Base-by-base conservation (phyloP, 2,113 vertebrate species). In the Lethenteron reissneri region DNA sequence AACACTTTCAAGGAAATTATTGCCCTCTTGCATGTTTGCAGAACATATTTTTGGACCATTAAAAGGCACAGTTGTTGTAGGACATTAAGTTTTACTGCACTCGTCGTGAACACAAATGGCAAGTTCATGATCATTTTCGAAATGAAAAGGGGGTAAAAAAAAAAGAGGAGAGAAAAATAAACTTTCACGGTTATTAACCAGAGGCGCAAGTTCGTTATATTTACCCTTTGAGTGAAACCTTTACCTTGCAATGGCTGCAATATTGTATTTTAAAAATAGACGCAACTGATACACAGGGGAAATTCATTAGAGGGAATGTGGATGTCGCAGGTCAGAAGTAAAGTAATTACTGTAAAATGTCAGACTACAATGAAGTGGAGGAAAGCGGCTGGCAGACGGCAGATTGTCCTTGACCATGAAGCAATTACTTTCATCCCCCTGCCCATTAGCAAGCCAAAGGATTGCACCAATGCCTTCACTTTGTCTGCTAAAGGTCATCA, bases 391-490 rank as follows among this genome's bases (percentile, higher is more conserved):
- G 64, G 64, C 64, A 68, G 64, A 25, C 64, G 64, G n/a, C 64
- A 68, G 64, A 68, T 68, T 68, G 64, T 68, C 64, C 64, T 68
- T 68, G 64, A 25, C 64, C 64, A 68, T 68, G 64, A 68, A 68
- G 64, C 64, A 68, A 68, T 68, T 68, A 68, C 64, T 68, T 68
- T 68, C 64, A 68, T 68, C 64, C 25, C n/a, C n/a, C n/a, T 25
- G n/a, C 64, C 64, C 64, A 68, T 68, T 68, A 68, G 64, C 64
- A 68, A 68, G 64, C 64, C 64, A 68, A 68, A 68, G 64, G 64
- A 68, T 68, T 17, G 64, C n/a, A 25, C 64, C 25, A 25, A 68
- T 68, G 64, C 64, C 25, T 68, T 68, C 64, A 68, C 64, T 68
- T 68, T 25, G 64, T 68, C 64, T 68, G n/a, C n/a, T 68, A 68